Evolutionary conservation across 2,797 vertebrate species (phyloP).

Genomic region (Halcyon chelicuti): DNA sequence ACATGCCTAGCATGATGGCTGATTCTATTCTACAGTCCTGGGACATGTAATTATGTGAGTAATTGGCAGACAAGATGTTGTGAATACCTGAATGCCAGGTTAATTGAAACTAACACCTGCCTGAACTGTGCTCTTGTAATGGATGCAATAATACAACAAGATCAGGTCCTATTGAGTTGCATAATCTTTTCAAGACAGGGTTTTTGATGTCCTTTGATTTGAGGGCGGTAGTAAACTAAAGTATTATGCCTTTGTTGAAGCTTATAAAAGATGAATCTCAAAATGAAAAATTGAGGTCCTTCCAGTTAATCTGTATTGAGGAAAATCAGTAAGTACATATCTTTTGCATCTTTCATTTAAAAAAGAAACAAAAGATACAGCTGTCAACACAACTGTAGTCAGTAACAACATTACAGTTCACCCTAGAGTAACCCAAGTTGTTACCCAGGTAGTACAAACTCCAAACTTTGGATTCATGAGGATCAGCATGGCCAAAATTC

Average conservation of each 20-base stretch:
- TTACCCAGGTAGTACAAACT: neutral
- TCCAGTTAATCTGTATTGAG: slow-evolving; percentile 62
- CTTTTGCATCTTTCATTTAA: slow-evolving; percentile 76
- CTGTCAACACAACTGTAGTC: neutral
- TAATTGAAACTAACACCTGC: slow-evolving; percentile 78
- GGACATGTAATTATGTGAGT: slow-evolving; percentile 72
- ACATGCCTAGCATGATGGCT: slow-evolving; percentile 80
- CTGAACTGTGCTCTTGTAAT: slow-evolving; percentile 61
- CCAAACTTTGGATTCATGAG: neutral
- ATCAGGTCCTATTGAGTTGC: slow-evolving; percentile 85
- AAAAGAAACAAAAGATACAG: neutral
- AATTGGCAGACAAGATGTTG: slow-evolving; percentile 73
- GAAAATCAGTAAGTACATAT: slow-evolving; percentile 72
- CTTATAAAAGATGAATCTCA: slow-evolving; percentile 42
- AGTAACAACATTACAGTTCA: neutral
- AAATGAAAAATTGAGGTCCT: slow-evolving; percentile 56
- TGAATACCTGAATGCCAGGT: slow-evolving; percentile 77
- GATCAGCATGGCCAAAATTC: neutral
- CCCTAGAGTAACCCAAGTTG: neutral
- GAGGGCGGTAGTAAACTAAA: slow-evolving; percentile 12
- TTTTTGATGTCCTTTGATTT: slow-evolving; percentile 66
- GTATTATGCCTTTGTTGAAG: slow-evolving; percentile 33
- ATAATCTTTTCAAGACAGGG: slow-evolving; percentile 76
- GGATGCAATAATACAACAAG: slow-evolving; percentile 50
- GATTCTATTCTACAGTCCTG: slow-evolving; percentile 83